Base-by-base conservation (phyloP, 2,797 vertebrate genomes). In the Enteromius treurensis region DNA sequence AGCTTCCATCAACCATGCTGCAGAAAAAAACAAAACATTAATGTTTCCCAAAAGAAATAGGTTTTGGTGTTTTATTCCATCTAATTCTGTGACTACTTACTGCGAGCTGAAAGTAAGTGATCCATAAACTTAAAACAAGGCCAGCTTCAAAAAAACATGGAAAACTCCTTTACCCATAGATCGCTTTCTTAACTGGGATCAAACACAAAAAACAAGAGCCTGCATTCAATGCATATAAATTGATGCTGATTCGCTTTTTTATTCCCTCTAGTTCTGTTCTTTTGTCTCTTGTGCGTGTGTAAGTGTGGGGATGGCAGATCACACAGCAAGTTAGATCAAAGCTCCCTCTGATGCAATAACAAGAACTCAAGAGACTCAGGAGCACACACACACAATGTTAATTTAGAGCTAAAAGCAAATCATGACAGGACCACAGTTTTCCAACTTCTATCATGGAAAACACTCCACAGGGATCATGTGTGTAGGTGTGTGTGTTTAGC, bases 351-450 rank as follows among this genome's bases (percentile, higher is more conserved):
- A 73, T 73, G 42, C 23, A 80, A 29, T 51, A 77, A 21, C 19
- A 74, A 64, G 42, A 37, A 79, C 70, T 51, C 55, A 60, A 58
- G 73, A 68, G 62, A 73, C 15, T 26, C n/a, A 21, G 40, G 4
- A 69, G n/a, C 58, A 70, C 69, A 69, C 15, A 73, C 34, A 86
- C 80, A 65, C 75, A 83, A 64, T 40, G 73, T 76, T 79, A 86
- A 83, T 87, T 80, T 85, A 55, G 74, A 74, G 51, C 77, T 87
- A 86, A 88, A 19, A 84, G 86, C 21, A 34, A 65, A 76, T 79
- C 32, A 74, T 68, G 51, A 79, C 78, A 84, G 55, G 37, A 80
- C 73, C 70, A 67, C 65, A 77, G 79, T 81, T 81, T 81, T 62
- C 79, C 80, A 77, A 76, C 58, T 62, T 70, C 80, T 71, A 77